These are phyloP conservation scores for Cheilosia vulpina DNA, from an alignment of 2,888 invertebrate species.

Conservation along the genomic window DNA sequence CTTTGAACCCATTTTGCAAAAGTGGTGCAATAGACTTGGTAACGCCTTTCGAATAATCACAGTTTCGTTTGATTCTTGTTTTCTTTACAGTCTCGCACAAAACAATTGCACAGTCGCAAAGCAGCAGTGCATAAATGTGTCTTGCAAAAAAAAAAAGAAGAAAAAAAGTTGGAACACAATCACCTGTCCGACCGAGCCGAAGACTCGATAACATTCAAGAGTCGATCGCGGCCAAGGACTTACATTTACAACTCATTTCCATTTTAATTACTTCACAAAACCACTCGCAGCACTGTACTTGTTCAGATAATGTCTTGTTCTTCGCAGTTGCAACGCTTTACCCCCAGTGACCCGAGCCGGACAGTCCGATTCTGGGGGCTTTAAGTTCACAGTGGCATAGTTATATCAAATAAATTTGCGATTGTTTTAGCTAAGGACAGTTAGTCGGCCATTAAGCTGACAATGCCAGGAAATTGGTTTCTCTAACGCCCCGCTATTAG, in stretches of 20 bases:
- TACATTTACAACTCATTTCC: constrained; percentile 70
- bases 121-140: constrained; percentile 13
- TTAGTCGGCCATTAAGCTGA: not conserved
- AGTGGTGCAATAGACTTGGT: constrained; percentile 64
- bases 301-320: constrained; percentile 44
- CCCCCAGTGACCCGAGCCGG: constrained; percentile 61
- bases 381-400: not conserved
- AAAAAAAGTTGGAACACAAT: constrained; percentile 53
- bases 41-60: constrained; percentile 65
- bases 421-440: constrained; percentile 4
- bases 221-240: constrained; percentile 74
- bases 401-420: not conserved
- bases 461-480: constrained; percentile 47
- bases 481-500: not conserved
- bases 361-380: constrained; percentile 31
- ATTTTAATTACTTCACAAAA: constrained; percentile 67
- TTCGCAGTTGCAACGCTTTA: constrained; percentile 51
- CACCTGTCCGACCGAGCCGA: constrained; percentile 54
- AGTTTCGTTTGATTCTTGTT: constrained; percentile 63
- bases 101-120: constrained; percentile 32
- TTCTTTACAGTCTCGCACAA: constrained; percentile 16
- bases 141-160: constrained; percentile 10
- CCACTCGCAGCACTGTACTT: constrained; percentile 18
- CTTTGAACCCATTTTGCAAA: constrained; percentile 53
- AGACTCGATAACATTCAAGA: constrained; percentile 71